Conservation (phyloP, 2,888 invertebrate species). For the Syritta pipiens region DNA sequence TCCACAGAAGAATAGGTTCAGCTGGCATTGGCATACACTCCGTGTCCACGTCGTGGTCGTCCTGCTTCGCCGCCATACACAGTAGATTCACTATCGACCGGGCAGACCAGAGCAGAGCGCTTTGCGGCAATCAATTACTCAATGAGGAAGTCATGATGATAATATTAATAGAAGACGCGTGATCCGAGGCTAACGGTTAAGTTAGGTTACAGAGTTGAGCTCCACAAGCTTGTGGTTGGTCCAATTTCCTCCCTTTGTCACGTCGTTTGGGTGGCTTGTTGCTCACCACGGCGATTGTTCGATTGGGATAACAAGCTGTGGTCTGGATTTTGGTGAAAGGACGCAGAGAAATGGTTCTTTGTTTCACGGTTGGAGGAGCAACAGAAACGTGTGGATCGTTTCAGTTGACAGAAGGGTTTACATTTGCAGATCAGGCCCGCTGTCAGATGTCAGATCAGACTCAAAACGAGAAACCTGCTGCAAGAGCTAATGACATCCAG, state of each 20-base stretch:
- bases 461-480: constrained; percentile 11
- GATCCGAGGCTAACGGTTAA: constrained; percentile 68
- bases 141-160: constrained; percentile 72
- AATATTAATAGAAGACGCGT: constrained; percentile 71
- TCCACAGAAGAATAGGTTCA: constrained; percentile 49
- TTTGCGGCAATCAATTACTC: constrained; percentile 72
- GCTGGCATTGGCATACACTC: background rate
- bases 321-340: constrained; percentile 41
- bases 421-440: no score
- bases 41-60: constrained; percentile 14
- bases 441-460: no score
- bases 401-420: no score
- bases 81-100: constrained; percentile 60
- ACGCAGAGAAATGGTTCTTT: constrained; percentile 23
- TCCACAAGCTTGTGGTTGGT: constrained; percentile 30
- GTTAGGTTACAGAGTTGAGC: constrained; percentile 11
- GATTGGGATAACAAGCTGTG: constrained; percentile 44
- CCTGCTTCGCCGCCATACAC: constrained; percentile 16
- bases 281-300: constrained; percentile 31
- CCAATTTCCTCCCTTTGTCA: constrained; percentile 11
- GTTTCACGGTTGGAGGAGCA: no score
- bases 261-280: constrained; percentile 12
- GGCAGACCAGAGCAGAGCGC: no score
- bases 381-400: no score
- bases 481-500: constrained; percentile 26